These are phyloP conservation scores for Allygus modestus DNA, from an alignment of 2,888 invertebrate species.

Conservation along the genomic window DNA sequence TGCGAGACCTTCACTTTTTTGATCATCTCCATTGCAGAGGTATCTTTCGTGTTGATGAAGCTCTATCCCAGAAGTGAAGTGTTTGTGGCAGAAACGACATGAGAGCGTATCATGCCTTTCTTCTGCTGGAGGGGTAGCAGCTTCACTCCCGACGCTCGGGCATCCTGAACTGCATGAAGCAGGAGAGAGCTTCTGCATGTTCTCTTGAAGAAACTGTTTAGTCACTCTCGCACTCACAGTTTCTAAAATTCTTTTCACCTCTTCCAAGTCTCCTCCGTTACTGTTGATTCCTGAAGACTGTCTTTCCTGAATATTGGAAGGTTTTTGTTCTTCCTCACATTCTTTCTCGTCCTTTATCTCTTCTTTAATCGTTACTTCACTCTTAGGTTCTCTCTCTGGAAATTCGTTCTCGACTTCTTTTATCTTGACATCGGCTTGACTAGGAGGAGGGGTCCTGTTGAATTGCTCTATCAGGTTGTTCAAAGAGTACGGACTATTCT, in stretches of 20 bases:
- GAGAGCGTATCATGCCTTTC: slow-evolving; percentile 64
- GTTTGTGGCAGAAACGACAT: slow-evolving; percentile 68
- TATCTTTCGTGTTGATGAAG: slow-evolving; percentile 85
- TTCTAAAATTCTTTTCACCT: slow-evolving; percentile 85
- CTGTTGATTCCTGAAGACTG: slow-evolving; percentile 72
- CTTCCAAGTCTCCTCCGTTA: slow-evolving; percentile 79
- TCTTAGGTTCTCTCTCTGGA: slow-evolving; percentile 74
- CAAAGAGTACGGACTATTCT: slow-evolving; percentile 77
- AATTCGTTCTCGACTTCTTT: slow-evolving; percentile 68
- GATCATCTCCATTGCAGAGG: slow-evolving; percentile 71
- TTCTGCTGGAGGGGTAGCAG: slow-evolving; percentile 66
- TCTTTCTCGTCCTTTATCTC: slow-evolving; percentile 76
- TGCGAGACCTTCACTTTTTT: slow-evolving; percentile 78
- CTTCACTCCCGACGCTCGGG: slow-evolving; percentile 68
- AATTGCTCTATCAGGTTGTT: slow-evolving; percentile 84
- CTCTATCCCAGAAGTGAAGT: slow-evolving; percentile 74
- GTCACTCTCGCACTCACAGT: slow-evolving; percentile 87
- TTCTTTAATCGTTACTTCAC: slow-evolving; percentile 80
- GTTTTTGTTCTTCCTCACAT: slow-evolving; percentile 73
- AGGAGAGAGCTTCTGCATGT: slow-evolving; percentile 81
- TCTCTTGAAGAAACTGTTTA: slow-evolving; percentile 83
- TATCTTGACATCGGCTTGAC: slow-evolving; percentile 74
- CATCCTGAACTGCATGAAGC: slow-evolving; percentile 74
- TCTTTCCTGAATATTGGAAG: slow-evolving; percentile 58
- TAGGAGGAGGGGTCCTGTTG: slow-evolving; percentile 65